A percentile compares a stretch with the other conserved stretches of the same genome.
Evolutionary conservation across 2,113 vertebrate genomes (phyloP).

Genomic region (Catharus bicknelli): DNA sequence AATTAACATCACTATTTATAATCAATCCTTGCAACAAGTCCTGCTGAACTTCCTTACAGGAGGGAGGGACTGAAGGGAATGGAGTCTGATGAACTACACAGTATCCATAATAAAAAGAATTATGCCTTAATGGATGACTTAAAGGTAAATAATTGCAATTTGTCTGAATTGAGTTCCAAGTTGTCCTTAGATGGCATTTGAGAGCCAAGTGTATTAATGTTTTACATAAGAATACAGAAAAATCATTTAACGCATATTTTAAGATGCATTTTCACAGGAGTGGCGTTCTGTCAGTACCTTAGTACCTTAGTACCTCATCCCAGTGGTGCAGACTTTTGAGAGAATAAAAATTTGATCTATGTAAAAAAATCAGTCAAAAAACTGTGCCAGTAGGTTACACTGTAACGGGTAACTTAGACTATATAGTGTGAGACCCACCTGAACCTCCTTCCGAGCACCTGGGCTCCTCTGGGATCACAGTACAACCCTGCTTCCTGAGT

Average conservation of each 20-base stretch:
- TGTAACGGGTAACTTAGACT: neutral
- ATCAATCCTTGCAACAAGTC: neutral
- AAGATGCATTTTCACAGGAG: neutral
- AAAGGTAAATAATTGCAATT: neutral
- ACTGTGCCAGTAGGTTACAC: rapidly evolving
- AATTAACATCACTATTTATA: neutral
- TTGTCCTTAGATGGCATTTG: neutral
- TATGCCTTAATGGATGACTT: neutral
- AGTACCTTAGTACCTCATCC: neutral
- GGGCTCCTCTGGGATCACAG: neutral
- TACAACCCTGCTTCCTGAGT: neutral
- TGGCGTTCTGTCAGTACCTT: neutral
- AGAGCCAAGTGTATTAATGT: neutral
- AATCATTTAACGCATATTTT: neutral
- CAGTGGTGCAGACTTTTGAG: neutral
- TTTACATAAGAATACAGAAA: neutral
- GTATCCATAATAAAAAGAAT: neutral
- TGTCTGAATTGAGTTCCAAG: neutral
- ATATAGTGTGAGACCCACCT: rapidly evolving
- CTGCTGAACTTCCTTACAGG: neutral
- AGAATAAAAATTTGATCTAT: neutral
- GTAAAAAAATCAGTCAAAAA: neutral
- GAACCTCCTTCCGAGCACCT: rapidly evolving
- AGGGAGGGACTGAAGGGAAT: neutral
- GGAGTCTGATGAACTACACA: neutral